Percentiles rank a stretch among this genome's conserved stretches.
These are phyloP conservation scores for Eupsilia transversa DNA, from an alignment of 2,888 invertebrate genomes.

Conservation along the genomic window DNA sequence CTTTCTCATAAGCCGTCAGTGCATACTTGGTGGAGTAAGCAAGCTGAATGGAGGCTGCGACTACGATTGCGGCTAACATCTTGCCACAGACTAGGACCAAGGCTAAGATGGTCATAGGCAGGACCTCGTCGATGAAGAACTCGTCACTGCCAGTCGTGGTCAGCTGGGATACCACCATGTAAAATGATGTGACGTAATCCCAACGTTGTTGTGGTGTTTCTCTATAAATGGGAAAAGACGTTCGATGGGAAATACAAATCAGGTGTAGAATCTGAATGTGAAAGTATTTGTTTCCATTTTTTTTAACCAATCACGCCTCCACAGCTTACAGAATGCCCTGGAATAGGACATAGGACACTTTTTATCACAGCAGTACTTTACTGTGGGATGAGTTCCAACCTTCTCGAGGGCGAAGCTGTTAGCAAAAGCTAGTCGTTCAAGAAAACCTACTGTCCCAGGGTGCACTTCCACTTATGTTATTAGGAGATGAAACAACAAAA, in stretches of 20 bases:
- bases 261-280: neutral
- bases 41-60: constrained; percentile 83
- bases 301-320: neutral
- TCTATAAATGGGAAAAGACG: constrained; percentile 65
- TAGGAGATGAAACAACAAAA: neutral
- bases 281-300: neutral
- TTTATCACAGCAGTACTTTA: neutral
- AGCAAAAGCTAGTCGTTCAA: neutral
- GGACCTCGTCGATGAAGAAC: constrained; percentile 73
- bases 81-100: constrained; percentile 82
- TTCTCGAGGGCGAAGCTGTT: neutral
- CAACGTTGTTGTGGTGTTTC: constrained; percentile 78
- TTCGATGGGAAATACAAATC: neutral
- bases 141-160: constrained; percentile 85
- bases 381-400: neutral
- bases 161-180: constrained; percentile 79
- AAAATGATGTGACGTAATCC: constrained; percentile 85
- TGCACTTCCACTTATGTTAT: neutral
- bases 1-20: constrained; percentile 81
- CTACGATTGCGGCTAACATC: constrained; percentile 82
- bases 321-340: neutral
- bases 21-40: constrained; percentile 83
- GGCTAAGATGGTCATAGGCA: constrained; percentile 78
- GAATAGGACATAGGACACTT: neutral
- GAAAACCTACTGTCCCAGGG: neutral